Conservation (phyloP, 1,140 invertebrate genomes). For the Eulimnadia texana region DNA sequence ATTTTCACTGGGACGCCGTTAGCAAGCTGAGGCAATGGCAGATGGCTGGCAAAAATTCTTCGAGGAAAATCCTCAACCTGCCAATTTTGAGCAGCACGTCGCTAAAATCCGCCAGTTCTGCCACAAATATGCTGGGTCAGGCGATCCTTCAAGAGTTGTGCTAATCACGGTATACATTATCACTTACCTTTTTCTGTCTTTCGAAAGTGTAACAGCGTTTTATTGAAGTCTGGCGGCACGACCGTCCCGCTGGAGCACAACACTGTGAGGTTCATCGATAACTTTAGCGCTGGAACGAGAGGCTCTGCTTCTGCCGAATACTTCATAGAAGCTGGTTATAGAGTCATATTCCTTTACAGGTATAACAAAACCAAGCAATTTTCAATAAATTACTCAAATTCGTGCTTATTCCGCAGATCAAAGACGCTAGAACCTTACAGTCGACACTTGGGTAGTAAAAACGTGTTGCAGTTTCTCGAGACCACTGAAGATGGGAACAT, state of each 20-base stretch:
- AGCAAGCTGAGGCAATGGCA: constrained; percentile 32
- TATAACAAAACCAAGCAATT: constrained; percentile 79
- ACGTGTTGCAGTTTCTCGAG: constrained; percentile 62
- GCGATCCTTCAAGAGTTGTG: constrained; percentile 43
- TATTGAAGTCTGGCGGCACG: constrained; percentile 74
- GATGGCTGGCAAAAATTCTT: constrained; percentile 66
- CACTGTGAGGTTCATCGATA: constrained; percentile 93
- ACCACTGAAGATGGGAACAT: constrained; percentile 7
- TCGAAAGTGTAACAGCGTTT: background rate
- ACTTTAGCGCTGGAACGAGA: constrained; percentile 91
- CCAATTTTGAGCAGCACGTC: constrained; percentile 53
- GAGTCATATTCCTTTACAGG: constrained; percentile 45
- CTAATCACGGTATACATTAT: constrained; percentile 55
- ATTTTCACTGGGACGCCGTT: too few species aligned
- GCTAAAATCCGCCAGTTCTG: constrained; percentile 53
- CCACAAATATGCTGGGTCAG: constrained; percentile 41
- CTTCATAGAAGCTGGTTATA: constrained; percentile 58
- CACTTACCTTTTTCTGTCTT: too few species aligned
- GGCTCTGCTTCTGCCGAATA: constrained; percentile 91
- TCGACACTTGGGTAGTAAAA: constrained; percentile 24
- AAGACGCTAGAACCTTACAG: constrained; percentile 16
- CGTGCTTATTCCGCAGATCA: background rate
- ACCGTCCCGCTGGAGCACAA: constrained; percentile 92
- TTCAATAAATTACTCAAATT: constrained; percentile 44
- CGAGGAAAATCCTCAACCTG: constrained; percentile 50